Conservation (phyloP, 2,797 vertebrate genomes). For the Kryptopterus vitreolus region DNA sequence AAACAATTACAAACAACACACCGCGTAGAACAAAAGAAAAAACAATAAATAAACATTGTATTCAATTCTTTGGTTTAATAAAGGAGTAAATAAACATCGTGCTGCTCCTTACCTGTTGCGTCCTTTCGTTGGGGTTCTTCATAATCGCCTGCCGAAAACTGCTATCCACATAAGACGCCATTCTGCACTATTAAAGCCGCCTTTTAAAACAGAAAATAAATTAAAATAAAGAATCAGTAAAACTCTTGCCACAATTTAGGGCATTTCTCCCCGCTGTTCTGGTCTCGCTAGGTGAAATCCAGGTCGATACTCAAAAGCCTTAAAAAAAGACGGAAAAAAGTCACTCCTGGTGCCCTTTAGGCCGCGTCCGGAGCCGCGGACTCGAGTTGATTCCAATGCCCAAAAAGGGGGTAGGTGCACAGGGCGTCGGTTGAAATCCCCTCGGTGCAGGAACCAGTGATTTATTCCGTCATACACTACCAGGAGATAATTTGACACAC, state of each 20-base stretch:
- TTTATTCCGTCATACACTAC: neutral
- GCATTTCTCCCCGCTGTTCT: slow-evolving; percentile 36
- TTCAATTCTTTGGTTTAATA: neutral
- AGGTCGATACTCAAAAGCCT: neutral
- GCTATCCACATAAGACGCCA: slow-evolving; percentile 89
- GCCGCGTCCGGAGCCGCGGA: slow-evolving; percentile 55
- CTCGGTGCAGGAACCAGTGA: neutral
- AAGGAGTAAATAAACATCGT: neutral
- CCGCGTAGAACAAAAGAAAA: too few relatives aligned
- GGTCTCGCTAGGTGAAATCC: neutral
- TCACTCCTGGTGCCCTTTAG: slow-evolving; percentile 18
- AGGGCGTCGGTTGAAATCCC: neutral
- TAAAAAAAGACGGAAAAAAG: slow-evolving; percentile 18
- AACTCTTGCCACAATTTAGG: neutral
- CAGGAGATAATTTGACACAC: neutral
- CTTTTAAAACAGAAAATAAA: slow-evolving; percentile 1
- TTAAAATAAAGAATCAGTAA: neutral
- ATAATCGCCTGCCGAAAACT: slow-evolving; percentile 86
- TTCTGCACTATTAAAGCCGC: slow-evolving; percentile 55
- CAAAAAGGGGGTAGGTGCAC: neutral
- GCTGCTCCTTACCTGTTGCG: slow-evolving; percentile 74
- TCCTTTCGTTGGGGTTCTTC: slow-evolving; percentile 82
- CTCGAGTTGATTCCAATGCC: slow-evolving; percentile 40
- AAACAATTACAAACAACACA: too few relatives aligned
- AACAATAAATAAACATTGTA: neutral